Evolutionary conservation across 2,113 vertebrate genomes (phyloP).

Genomic region (Gnathonemus longibarbis): DNA sequence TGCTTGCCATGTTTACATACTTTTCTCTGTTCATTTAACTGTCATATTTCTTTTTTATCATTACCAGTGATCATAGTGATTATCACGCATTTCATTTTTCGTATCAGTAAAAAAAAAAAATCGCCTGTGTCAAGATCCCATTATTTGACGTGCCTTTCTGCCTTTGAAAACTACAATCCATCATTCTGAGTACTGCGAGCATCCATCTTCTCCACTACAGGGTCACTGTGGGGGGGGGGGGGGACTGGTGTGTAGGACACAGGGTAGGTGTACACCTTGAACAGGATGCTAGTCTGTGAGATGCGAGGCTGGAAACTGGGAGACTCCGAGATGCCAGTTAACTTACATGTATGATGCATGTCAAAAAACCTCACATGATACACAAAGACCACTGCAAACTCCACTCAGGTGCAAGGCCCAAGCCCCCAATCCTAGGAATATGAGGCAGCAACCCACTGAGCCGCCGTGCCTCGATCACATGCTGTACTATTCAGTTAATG

Average conservation of each 20-base stretch:
- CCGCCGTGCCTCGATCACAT: too few relatives aligned
- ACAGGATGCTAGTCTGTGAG: not conserved
- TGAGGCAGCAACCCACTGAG: not conserved
- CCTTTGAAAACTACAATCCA: conserved; percentile 6
- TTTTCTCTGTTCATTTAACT: not conserved
- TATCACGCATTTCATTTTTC: not conserved
- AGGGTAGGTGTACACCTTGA: not conserved
- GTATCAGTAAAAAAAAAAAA: not conserved
- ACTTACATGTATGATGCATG: not conserved
- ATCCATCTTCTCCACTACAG: not conserved
- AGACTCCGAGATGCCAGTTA: not conserved
- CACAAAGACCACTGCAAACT: not conserved
- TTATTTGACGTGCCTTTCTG: not conserved
- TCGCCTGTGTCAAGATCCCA: not conserved
- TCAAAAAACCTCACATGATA: not conserved
- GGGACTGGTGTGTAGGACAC: not conserved
- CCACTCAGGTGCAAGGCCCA: not conserved
- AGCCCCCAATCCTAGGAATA: not conserved
- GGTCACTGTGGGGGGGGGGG: not conserved
- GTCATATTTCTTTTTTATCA: not conserved
- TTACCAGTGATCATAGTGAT: not conserved
- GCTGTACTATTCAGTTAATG: not conserved
- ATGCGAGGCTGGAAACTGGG: not conserved
- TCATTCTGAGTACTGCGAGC: not conserved
- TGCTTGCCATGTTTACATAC: not conserved